Evolutionary conservation across 2,113 vertebrate species (phyloP).

Genomic region (Agapornis roseicollis): DNA sequence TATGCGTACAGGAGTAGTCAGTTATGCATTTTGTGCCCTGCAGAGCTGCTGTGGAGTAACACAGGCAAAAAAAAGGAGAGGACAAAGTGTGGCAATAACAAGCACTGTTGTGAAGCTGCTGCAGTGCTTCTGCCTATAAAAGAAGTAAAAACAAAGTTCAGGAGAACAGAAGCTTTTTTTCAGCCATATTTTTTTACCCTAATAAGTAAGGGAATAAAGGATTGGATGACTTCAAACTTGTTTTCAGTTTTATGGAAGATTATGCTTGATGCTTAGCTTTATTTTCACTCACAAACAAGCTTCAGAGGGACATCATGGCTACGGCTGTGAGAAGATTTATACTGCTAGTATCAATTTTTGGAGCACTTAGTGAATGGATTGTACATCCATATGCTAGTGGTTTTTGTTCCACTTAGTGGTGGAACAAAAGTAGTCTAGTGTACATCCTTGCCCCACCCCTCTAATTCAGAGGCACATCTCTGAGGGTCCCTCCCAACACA

Average conservation of each 20-base stretch:
- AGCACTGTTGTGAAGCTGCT: not conserved
- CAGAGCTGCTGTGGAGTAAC: not conserved
- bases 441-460: not conserved
- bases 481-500: not conserved
- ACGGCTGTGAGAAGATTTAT: not conserved
- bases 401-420: not conserved
- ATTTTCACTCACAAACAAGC: not conserved
- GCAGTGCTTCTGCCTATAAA: not conserved
- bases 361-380: not conserved
- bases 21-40: not conserved
- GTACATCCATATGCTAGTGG: not conserved
- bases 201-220: not conserved
- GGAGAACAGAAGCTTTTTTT: not conserved
- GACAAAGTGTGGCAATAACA: accelerated
- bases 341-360: not conserved
- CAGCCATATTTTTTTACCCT: not conserved
- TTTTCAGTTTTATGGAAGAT: not conserved
- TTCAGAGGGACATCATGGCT: not conserved
- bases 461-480: not conserved
- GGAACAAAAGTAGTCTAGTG: not conserved
- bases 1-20: accelerated
- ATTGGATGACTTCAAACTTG: not conserved
- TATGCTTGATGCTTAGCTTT: not conserved
- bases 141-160: not conserved
- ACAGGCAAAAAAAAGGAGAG: not conserved